Conservation (phyloP, 2,113 vertebrate genomes). For the Saguinus midas region DNA sequence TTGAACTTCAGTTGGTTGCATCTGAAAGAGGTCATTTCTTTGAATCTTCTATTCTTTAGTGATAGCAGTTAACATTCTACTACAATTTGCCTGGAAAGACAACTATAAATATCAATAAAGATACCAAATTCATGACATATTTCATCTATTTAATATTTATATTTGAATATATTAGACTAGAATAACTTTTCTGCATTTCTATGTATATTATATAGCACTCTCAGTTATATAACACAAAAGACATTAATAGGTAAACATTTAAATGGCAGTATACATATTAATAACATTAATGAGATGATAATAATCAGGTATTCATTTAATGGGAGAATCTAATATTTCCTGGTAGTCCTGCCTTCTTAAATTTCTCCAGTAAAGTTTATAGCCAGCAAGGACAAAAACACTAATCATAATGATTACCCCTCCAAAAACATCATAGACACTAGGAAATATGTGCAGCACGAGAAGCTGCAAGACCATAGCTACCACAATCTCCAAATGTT, state of each 20-base stretch:
- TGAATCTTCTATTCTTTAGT: background rate
- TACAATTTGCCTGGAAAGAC: constrained; percentile 6
- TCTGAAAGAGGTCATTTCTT: constrained; percentile 14
- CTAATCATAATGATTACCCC: constrained; percentile 94
- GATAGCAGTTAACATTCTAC: constrained; percentile 19
- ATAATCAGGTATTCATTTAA: constrained; percentile 87
- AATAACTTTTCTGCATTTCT: constrained; percentile 60
- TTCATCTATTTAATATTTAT: constrained; percentile 56
- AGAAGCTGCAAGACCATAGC: constrained; percentile 97
- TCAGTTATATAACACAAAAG: constrained; percentile 53
- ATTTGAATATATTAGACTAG: constrained; percentile 9
- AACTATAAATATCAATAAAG: background rate
- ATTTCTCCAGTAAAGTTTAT: constrained; percentile 95
- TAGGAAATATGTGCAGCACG: constrained; percentile 93
- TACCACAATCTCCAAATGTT: constrained; percentile 96
- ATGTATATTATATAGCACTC: constrained; percentile 67
- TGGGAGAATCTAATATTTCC: constrained; percentile 96
- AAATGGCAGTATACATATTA: constrained; percentile 48
- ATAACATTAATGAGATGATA: constrained; percentile 36
- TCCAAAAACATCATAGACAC: constrained; percentile 92
- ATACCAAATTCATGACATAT: background rate
- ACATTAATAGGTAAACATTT: constrained; percentile 60
- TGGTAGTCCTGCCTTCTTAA: constrained; percentile 93
- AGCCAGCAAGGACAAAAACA: constrained; percentile 92
- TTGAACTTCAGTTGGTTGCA: constrained; percentile 42